Percentiles rank a stretch among this genome's conserved stretches.
Conservation (phyloP, 2,888 invertebrate genomes). For the Dinocampus coccinellae region DNA sequence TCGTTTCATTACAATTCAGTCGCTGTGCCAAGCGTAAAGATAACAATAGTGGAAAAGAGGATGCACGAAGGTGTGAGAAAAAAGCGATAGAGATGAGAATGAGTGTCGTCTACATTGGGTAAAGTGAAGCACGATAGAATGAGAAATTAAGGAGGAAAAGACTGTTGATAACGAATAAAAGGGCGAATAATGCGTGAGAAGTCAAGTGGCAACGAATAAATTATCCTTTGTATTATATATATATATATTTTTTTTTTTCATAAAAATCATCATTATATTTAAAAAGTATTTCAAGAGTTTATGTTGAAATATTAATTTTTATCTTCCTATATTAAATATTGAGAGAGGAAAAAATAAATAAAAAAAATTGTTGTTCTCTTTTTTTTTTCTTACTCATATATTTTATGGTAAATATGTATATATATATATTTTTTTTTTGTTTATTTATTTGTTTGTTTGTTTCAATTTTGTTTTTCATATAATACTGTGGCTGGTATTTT, state of each 20-base stretch:
- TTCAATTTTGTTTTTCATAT: neutral
- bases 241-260: neutral
- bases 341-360: too few species aligned
- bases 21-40: constrained; percentile 39
- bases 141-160: neutral
- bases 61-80: neutral
- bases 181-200: neutral
- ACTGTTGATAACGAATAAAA: constrained; percentile 1
- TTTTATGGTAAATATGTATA: neutral
- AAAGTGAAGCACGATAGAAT: constrained; percentile 7
- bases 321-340: too few species aligned
- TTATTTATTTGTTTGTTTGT: neutral
- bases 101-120: constrained; percentile 28
- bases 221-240: neutral
- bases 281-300: too few species aligned
- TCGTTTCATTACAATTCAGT: constrained; percentile 46
- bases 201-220: constrained; percentile 20
- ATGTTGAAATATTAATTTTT: too few species aligned
- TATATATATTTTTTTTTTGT: neutral
- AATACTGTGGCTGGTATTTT: neutral
- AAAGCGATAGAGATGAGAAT: constrained; percentile 31
- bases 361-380: too few species aligned
- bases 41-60: constrained; percentile 36
- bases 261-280: too few species aligned
- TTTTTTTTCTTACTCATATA: too few species aligned